A percentile compares a stretch with the other conserved stretches of the same genome.
Evolutionary conservation across 2,113 vertebrate species (phyloP).

Genomic region (Alligator mississippiensis): DNA sequence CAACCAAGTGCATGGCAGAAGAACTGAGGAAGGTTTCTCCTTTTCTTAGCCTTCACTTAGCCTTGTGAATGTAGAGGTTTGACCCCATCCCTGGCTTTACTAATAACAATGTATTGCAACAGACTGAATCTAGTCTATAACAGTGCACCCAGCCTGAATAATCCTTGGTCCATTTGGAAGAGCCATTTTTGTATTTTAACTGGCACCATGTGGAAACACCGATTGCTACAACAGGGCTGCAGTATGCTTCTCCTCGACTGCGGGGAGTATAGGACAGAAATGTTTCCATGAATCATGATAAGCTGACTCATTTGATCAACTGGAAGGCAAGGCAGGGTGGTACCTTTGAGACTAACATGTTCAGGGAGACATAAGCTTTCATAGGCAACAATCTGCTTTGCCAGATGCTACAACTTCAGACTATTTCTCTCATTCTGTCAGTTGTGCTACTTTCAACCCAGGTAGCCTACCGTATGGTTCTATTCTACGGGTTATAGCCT

Average conservation of each 20-base stretch:
- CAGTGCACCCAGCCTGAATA: neutral
- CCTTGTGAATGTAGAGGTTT: conserved; percentile 45
- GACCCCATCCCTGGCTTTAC: conserved; percentile 39
- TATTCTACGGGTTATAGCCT: neutral
- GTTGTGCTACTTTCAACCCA: neutral
- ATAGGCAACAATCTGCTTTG: too few relatives aligned
- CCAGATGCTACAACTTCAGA: too few relatives aligned
- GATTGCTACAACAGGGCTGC: neutral
- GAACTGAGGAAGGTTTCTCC: conserved; percentile 28
- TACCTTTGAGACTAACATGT: too few relatives aligned
- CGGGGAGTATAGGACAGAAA: neutral
- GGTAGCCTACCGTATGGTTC: neutral
- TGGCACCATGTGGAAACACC: conserved; percentile 13
- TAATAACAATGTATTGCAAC: conserved; percentile 41
- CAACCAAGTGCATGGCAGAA: conserved; percentile 14
- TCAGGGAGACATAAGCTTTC: too few relatives aligned
- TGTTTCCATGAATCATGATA: neutral
- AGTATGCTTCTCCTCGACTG: neutral
- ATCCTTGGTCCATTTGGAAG: conserved; percentile 47
- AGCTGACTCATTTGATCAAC: neutral
- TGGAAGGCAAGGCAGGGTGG: too few relatives aligned
- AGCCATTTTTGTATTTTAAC: neutral
- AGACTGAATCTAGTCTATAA: conserved; percentile 32
- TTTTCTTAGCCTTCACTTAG: conserved; percentile 23
- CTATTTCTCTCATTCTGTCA: too few relatives aligned